phyloP scores from a whole-genome alignment of 1,140 invertebrate species.

The Pararge aegeria region DNA sequence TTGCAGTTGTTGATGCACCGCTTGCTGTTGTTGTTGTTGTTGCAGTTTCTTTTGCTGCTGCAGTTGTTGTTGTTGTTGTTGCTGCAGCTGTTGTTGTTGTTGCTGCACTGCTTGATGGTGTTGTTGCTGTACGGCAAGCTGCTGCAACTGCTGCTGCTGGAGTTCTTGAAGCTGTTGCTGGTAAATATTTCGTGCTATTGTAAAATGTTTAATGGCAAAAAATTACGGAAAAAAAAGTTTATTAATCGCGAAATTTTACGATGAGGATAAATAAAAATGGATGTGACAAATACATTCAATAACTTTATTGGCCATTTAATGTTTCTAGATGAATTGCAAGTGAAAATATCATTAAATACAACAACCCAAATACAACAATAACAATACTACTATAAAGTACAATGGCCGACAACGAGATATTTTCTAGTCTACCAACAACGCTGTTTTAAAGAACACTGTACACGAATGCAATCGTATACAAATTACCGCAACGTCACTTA shows the following conservation, averaged over 20 bases:
- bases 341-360: too few species aligned
- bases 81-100: conserved; percentile 41
- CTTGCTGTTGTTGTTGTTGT: conserved; percentile 60
- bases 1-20: conserved; percentile 65
- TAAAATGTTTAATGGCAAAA: conserved; percentile 2
- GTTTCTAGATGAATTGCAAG: too few species aligned
- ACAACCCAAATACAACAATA: too few species aligned
- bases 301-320: too few species aligned
- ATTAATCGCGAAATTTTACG: neutral
- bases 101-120: conserved; percentile 67
- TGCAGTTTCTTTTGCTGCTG: conserved; percentile 46
- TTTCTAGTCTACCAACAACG: too few species aligned
- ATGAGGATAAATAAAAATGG: too few species aligned
- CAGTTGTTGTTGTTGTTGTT: conserved; percentile 42
- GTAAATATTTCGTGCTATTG: conserved; percentile 41
- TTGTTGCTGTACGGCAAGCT: conserved; percentile 34
- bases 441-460: too few species aligned
- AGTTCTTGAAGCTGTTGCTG: conserved; percentile 64
- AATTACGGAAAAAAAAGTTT: too few species aligned
- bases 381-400: too few species aligned
- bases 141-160: conserved; percentile 71
- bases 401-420: too few species aligned
- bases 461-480: neutral
- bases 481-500: conserved; percentile 40
- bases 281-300: too few species aligned